Percentiles rank a stretch among this genome's conserved stretches.
These are phyloP conservation scores for Centropus bengalensis DNA, from an alignment of 2,113 vertebrate genomes.

Conservation along the genomic window DNA sequence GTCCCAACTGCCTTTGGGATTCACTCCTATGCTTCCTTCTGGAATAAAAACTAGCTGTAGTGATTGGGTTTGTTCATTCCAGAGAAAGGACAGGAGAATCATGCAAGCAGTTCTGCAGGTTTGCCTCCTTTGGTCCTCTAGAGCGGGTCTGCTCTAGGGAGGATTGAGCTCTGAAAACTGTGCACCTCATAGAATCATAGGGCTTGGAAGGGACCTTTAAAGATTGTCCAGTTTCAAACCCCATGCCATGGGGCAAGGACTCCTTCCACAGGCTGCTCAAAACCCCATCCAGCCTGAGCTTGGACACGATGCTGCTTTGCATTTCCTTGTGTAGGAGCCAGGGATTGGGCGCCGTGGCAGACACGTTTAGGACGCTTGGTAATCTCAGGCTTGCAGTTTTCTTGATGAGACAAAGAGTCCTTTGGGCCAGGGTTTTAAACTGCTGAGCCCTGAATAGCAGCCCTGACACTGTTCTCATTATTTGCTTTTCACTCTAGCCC, in stretches of 20 bases:
- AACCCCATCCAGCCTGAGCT: neutral
- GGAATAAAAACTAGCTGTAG: neutral
- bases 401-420: neutral
- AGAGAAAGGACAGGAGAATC: neutral
- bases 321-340: fast-evolving
- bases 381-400: neutral
- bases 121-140: neutral
- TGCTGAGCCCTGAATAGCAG: neutral
- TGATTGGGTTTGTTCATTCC: neutral
- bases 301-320: neutral
- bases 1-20: neutral
- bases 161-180: neutral
- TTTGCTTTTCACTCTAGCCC: neutral
- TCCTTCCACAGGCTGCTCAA: neutral
- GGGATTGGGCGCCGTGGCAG: fast-evolving
- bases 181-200: neutral
- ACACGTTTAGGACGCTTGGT: neutral
- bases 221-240: neutral
- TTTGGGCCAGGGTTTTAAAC: neutral
- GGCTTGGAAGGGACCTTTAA: neutral
- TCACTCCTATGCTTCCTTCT: neutral
- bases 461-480: neutral
- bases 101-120: neutral
- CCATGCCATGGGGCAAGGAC: neutral
- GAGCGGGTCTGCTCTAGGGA: neutral